A percentile compares a stretch with the other conserved stretches of the same genome.
Conservation (phyloP, 2,888 invertebrate genomes). For the Volucella inflata region DNA sequence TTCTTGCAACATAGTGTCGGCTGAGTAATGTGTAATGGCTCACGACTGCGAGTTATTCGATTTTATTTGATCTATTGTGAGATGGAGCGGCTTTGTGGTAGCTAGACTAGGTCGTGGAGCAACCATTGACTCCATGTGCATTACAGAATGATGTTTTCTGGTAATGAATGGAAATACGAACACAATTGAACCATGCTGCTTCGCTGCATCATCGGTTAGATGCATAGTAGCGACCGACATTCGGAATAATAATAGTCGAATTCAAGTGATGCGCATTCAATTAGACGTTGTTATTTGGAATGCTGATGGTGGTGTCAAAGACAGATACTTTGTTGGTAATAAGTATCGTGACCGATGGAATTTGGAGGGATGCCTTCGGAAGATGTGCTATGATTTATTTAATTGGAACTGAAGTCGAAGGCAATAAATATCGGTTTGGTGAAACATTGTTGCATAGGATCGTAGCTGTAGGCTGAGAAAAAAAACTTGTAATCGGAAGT, state of each 20-base stretch:
- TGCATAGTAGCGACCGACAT: slow-evolving; percentile 31
- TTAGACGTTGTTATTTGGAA: slow-evolving; percentile 57
- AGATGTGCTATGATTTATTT: not conserved
- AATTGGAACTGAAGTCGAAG: too few species aligned
- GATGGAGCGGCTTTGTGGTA: slow-evolving; percentile 31
- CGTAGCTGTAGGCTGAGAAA: too few species aligned
- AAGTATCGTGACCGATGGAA: not conserved
- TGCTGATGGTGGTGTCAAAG: not conserved
- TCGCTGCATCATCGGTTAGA: slow-evolving; percentile 49
- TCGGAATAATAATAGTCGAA: slow-evolving; percentile 24
- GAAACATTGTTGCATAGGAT: too few species aligned
- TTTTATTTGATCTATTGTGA: slow-evolving; percentile 73
- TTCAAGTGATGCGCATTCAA: slow-evolving; percentile 62
- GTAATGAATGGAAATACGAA: slow-evolving; percentile 54
- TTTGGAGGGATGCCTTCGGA: not conserved
- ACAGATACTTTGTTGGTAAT: not conserved
- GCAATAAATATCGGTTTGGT: too few species aligned
- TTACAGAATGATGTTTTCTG: slow-evolving; percentile 36
- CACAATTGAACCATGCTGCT: slow-evolving; percentile 36
- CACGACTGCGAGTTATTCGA: slow-evolving; percentile 71
- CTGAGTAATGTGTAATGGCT: slow-evolving; percentile 71
- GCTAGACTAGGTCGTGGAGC: slow-evolving; percentile 50
- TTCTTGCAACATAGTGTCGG: slow-evolving; percentile 57
- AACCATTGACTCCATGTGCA: slow-evolving; percentile 37
- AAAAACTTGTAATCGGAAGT: too few species aligned